A percentile compares a stretch with the other conserved stretches of the same genome.
These are phyloP conservation scores for Oostethus manadensis DNA, from an alignment of 2,113 vertebrate genomes.

Conservation along the genomic window DNA sequence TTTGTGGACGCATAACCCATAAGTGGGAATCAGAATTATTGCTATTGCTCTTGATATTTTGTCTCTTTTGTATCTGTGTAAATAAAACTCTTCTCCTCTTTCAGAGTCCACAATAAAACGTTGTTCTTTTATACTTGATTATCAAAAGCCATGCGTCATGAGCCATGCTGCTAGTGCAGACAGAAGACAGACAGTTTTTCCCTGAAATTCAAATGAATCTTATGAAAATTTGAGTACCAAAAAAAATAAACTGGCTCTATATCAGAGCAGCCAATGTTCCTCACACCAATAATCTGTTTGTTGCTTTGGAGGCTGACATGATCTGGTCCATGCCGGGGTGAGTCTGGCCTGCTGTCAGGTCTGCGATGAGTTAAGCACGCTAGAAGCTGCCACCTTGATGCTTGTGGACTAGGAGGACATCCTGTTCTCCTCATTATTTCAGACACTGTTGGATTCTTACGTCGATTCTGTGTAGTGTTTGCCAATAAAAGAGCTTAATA, in stretches of 20 bases:
- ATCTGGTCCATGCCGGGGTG: conserved; percentile 31
- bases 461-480: background rate
- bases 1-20: no score
- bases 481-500: no score
- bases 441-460: background rate
- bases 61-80: no score
- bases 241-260: background rate
- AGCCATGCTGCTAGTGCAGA: no score
- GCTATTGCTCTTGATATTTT: no score
- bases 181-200: no score
- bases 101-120: no score
- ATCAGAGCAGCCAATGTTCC: conserved; percentile 16
- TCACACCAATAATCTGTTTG: conserved; percentile 41
- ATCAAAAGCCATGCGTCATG: no score
- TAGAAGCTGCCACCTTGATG: conserved; percentile 16
- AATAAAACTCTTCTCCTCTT: no score
- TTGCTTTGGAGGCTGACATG: conserved; percentile 31
- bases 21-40: no score
- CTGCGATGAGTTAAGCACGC: conserved; percentile 28
- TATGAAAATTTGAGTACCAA: conserved; percentile 1
- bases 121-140: no score
- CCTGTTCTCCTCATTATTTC: conserved; percentile 5
- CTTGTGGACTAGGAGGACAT: conserved; percentile 1
- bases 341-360: conserved; percentile 19
- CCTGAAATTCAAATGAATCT: background rate